Conservation (phyloP, 2,797 vertebrate species). For the Xiphorhynchus erythropygius region DNA sequence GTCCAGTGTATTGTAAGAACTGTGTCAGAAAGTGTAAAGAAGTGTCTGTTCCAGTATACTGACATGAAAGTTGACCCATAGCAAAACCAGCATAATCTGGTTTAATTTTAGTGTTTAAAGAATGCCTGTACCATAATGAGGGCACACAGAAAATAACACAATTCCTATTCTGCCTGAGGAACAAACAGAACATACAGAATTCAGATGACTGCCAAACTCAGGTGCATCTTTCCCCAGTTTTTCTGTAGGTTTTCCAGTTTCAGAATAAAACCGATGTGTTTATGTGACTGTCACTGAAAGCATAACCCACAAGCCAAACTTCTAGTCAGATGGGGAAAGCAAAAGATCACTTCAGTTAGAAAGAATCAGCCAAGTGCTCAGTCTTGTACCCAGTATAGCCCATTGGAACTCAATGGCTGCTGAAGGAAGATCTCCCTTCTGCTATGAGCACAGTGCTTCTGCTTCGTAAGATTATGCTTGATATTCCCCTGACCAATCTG, state of each 20-base stretch:
- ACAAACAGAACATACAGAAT: background rate
- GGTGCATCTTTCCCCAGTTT: background rate
- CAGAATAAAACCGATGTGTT: background rate
- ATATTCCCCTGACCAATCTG: background rate
- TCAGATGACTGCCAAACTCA: background rate
- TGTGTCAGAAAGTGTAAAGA: background rate
- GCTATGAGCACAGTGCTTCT: background rate
- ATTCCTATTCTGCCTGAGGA: background rate
- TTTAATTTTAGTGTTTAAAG: background rate
- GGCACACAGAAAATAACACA: background rate
- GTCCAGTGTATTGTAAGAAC: background rate
- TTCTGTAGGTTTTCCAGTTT: background rate
- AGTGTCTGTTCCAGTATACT: background rate
- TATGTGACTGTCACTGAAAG: background rate
- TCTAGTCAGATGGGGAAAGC: background rate
- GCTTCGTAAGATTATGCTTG: background rate
- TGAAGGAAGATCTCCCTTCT: background rate
- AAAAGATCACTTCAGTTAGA: background rate
- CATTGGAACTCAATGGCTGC: rapidly evolving
- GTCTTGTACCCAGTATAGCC: background rate
- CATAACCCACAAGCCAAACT: background rate
- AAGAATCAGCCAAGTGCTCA: background rate
- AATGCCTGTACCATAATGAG: background rate
- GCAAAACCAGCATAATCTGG: background rate
- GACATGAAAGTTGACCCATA: background rate